Percentiles rank a stretch among this genome's conserved stretches.
These are phyloP conservation scores for Paralinhomoeus sp. DNA, from an alignment of 2,888 invertebrate species.

Conservation along the genomic window DNA sequence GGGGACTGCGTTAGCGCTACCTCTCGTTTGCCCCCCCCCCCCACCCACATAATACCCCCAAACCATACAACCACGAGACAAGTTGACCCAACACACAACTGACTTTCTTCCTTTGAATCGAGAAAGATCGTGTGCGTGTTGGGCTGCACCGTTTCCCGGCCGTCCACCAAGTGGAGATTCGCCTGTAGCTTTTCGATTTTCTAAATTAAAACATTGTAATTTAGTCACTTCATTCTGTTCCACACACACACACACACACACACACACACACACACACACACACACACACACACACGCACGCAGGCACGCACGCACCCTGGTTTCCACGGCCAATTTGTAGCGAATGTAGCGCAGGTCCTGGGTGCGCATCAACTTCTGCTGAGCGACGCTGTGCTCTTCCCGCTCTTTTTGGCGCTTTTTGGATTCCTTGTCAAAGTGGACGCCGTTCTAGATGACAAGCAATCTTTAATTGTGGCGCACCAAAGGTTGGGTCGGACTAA, in stretches of 20 bases:
- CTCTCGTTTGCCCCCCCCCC: too few relatives aligned
- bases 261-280: neutral
- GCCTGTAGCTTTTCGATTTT: conserved; percentile 7
- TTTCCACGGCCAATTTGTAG: conserved; percentile 38
- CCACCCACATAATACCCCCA: too few relatives aligned
- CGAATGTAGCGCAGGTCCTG: conserved; percentile 73
- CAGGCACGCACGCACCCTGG: conserved; percentile 20
- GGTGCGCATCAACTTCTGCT: conserved; percentile 60
- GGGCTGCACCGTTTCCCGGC: conserved; percentile 35
- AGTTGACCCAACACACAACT: neutral
- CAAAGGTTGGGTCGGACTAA: too few relatives aligned
- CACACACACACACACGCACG: conserved; percentile 1
- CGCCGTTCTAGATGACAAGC: conserved; percentile 14
- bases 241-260: neutral
- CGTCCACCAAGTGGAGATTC: neutral
- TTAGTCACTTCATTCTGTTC: neutral
- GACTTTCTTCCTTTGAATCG: conserved; percentile 38
- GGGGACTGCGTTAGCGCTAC: too few relatives aligned
- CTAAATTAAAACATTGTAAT: neutral
- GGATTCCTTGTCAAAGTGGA: conserved; percentile 41
- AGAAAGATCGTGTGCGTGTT: conserved; percentile 62
- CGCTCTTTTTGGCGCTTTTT: conserved; percentile 17
- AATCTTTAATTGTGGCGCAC: too few relatives aligned
- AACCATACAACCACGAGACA: conserved; percentile 2
- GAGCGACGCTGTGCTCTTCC: conserved; percentile 47